phyloP scores from a whole-genome alignment of 2,888 invertebrate genomes.

The Epirrhoe alternata region DNA sequence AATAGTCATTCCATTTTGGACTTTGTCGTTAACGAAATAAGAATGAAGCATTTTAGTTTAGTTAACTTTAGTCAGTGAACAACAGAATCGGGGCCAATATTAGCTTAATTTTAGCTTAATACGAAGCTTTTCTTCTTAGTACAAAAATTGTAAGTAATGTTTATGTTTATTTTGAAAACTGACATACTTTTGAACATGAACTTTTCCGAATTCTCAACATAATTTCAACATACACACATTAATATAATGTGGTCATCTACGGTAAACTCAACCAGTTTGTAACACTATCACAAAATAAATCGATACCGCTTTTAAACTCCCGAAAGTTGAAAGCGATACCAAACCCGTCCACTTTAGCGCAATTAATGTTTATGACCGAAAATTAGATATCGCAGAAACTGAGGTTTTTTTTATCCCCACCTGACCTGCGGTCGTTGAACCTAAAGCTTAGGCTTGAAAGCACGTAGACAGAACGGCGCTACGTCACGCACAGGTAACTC shows the following conservation, averaged over 20 bases:
- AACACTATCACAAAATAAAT: conserved; percentile 18
- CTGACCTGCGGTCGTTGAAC: conserved; percentile 78
- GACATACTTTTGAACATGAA: not conserved
- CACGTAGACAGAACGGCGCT: conserved; percentile 68
- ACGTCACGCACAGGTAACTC: conserved; percentile 57
- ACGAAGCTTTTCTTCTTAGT: too few species aligned
- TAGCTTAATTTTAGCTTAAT: too few species aligned
- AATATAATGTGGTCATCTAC: not conserved
- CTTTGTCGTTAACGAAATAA: too few species aligned
- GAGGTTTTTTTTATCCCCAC: conserved; percentile 64
- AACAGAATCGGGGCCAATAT: too few species aligned
- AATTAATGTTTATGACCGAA: conserved; percentile 74
- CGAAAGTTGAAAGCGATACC: conserved; percentile 43
- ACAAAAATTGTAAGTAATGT: too few species aligned
- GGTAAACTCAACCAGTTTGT: not conserved
- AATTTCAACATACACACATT: not conserved
- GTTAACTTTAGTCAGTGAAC: too few species aligned
- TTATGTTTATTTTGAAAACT: too few species aligned
- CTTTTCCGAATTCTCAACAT: not conserved
- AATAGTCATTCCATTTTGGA: too few species aligned
- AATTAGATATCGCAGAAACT: conserved; percentile 74
- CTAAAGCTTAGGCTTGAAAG: conserved; percentile 58
- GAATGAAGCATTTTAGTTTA: too few species aligned
- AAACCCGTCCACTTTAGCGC: conserved; percentile 56
- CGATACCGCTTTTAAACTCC: conserved; percentile 38